Evolutionary conservation across 2,888 invertebrate genomes (phyloP).

Genomic region (Anagyrus pseudococci): DNA sequence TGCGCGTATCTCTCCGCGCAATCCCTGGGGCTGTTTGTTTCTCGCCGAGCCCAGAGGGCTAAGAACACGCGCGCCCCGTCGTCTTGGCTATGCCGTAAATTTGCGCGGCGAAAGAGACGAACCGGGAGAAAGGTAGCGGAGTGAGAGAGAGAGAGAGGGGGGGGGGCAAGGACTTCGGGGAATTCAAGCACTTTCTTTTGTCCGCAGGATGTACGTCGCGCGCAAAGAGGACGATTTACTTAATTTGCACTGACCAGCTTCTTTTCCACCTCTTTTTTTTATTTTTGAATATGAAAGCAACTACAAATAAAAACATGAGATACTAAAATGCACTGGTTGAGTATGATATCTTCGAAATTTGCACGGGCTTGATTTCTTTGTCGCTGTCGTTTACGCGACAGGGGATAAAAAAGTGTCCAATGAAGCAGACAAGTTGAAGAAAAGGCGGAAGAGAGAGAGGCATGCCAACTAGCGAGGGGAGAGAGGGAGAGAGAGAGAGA

Average conservation of each 20-base stretch:
- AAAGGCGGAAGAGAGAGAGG: not conserved
- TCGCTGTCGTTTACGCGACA: no score
- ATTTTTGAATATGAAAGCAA: no score
- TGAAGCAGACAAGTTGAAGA: not conserved
- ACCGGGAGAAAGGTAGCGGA: conserved; percentile 13
- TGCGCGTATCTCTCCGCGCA: not conserved
- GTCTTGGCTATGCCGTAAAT: conserved; percentile 15
- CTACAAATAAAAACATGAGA: no score
- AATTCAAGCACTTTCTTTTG: not conserved
- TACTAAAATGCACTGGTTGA: no score
- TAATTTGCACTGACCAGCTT: no score
- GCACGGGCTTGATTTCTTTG: no score
- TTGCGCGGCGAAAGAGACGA: not conserved
- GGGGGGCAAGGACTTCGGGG: not conserved
- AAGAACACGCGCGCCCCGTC: not conserved
- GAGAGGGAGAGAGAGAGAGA: not conserved
- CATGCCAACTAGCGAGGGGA: conserved; percentile 3
- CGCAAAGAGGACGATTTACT: no score
- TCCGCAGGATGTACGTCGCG: not conserved
- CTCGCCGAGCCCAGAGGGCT: not conserved
- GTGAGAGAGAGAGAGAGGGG: not conserved
- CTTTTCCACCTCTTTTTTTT: no score
- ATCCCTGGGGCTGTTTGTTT: no score
- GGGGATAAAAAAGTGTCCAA: conserved; percentile 5
- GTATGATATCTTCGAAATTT: no score